Conservation (phyloP, 2,113 vertebrate species). For the Nerophis lumbriciformis region DNA sequence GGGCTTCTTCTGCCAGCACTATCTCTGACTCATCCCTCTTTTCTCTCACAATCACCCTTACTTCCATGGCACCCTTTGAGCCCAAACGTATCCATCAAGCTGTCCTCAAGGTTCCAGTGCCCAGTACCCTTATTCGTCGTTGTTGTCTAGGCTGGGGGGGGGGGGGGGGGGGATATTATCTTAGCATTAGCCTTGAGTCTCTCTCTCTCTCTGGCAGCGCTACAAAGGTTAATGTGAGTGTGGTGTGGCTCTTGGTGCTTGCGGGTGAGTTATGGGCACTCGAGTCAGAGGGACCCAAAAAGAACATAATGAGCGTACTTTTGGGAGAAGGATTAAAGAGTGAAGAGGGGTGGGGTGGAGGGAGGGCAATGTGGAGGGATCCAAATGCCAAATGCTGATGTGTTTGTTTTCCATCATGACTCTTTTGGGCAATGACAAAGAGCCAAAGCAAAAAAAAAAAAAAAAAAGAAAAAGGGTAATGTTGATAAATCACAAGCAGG, state of each 20-base stretch:
- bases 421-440: constrained; percentile 70
- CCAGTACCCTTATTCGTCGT: constrained; percentile 43
- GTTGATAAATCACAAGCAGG: constrained; percentile 69
- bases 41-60: constrained; percentile 24
- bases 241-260: constrained; percentile 72
- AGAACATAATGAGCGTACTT: constrained; percentile 63
- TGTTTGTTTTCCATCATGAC: constrained; percentile 74
- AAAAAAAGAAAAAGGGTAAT: constrained; percentile 60
- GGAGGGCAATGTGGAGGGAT: constrained; percentile 67
- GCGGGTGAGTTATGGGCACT: constrained; percentile 74
- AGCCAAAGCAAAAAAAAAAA: constrained; percentile 40
- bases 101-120: constrained; percentile 35
- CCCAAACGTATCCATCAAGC: constrained; percentile 38
- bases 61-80: constrained; percentile 31
- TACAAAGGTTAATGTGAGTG: constrained; percentile 71
- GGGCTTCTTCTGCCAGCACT: constrained; percentile 59
- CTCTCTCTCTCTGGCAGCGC: constrained; percentile 60
- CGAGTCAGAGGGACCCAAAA: constrained; percentile 70
- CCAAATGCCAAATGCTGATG: constrained; percentile 75
- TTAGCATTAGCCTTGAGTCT: constrained; percentile 54
- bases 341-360: constrained; percentile 37
- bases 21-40: constrained; percentile 23
- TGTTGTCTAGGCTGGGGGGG: constrained; percentile 44
- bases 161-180: too few species aligned
- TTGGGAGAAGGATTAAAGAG: constrained; percentile 70